Conservation (phyloP, 2,888 invertebrate species). For the Morpho helenor region DNA sequence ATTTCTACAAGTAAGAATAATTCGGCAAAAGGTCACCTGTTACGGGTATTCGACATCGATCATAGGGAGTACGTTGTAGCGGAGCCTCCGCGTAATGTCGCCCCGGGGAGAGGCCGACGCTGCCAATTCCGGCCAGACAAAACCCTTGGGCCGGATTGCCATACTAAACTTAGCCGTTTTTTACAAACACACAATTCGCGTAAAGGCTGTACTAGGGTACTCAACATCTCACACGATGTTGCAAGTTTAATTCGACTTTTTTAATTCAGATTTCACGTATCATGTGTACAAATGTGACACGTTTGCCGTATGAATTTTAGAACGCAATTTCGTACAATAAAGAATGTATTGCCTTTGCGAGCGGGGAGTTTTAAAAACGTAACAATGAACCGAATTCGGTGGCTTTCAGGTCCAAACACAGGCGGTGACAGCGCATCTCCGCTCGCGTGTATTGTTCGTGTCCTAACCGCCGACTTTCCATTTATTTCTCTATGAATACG, state of each 20-base stretch:
- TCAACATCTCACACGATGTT: constrained; percentile 43
- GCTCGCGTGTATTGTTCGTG: constrained; percentile 69
- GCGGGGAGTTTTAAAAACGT: constrained; percentile 61
- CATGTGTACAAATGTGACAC: constrained; percentile 42
- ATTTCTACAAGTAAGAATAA: constrained; percentile 75
- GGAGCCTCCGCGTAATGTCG: constrained; percentile 70
- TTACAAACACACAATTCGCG: constrained; percentile 48
- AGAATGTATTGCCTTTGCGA: constrained; percentile 64
- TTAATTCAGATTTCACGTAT: constrained; percentile 32
- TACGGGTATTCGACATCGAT: constrained; percentile 76
- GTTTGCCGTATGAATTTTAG: constrained; percentile 66
- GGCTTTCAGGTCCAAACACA: constrained; percentile 39
- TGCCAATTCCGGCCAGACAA: constrained; percentile 57
- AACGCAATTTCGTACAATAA: constrained; percentile 67
- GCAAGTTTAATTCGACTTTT: constrained; percentile 62
- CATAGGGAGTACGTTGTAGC: constrained; percentile 72
- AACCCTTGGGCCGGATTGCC: constrained; percentile 58
- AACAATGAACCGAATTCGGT: constrained; percentile 62
- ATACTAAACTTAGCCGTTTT: constrained; percentile 56
- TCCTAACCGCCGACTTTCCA: constrained; percentile 78
- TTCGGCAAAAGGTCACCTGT: constrained; percentile 77
- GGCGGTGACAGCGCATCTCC: constrained; percentile 69
- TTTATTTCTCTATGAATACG: constrained; percentile 80
- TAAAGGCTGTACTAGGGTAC: constrained; percentile 41
- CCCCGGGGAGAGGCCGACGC: constrained; percentile 61